phyloP scores from a whole-genome alignment of 2,113 vertebrate genomes.

The Leptocoma aspasia region DNA sequence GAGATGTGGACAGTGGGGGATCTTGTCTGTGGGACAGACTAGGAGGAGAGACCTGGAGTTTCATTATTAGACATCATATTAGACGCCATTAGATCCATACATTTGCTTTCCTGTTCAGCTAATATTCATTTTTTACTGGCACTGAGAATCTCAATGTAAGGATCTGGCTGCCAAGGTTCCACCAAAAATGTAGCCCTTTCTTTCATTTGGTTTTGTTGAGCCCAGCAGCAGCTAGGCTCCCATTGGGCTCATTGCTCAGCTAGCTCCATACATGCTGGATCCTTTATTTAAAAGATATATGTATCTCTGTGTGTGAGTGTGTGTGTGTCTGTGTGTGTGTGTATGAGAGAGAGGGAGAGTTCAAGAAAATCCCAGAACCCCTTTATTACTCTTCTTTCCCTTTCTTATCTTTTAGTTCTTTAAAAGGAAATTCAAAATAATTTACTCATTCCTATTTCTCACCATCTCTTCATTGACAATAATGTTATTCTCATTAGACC shows the following conservation, averaged over 20 bases:
- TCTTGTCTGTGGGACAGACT: neutral
- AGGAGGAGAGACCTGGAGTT: neutral
- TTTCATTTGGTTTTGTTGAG: neutral
- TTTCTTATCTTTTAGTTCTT: neutral
- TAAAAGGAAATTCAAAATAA: neutral
- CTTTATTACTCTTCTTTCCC: neutral
- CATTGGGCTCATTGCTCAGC: neutral
- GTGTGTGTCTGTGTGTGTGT: neutral
- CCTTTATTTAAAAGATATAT: neutral
- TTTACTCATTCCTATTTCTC: neutral
- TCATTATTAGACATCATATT: neutral
- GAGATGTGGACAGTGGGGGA: fast-evolving
- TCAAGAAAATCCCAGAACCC: neutral
- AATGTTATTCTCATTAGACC: neutral
- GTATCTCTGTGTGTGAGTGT: neutral
- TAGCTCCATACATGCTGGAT: neutral
- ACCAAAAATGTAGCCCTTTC: neutral
- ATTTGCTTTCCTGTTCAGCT: neutral
- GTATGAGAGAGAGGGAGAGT: neutral
- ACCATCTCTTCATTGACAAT: neutral
- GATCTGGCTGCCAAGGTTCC: neutral
- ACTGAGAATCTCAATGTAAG: neutral
- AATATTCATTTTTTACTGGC: neutral
- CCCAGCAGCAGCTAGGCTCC: neutral
- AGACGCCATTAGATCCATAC: neutral